Conservation (phyloP, 2,113 vertebrate genomes). For the Gallinago paraguaiae region DNA sequence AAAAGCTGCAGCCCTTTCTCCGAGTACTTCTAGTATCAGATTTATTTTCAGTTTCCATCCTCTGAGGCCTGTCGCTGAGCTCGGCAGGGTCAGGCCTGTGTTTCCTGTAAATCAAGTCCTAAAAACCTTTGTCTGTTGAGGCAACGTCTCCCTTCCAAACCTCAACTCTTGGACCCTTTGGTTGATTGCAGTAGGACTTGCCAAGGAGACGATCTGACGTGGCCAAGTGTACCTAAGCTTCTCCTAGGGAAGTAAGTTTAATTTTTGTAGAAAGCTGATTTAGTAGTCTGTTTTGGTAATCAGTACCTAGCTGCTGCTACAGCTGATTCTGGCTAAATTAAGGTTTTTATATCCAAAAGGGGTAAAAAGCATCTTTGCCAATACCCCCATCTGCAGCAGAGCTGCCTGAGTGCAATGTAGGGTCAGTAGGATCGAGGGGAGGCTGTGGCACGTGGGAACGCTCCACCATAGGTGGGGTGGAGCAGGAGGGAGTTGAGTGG, state of each 20-base stretch:
- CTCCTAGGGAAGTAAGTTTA: background rate
- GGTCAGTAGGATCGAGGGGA: background rate
- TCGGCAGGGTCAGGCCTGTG: background rate
- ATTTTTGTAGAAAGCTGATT: background rate
- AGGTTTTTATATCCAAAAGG: accelerated
- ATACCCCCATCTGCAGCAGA: background rate
- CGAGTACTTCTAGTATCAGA: background rate
- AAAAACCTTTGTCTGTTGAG: background rate
- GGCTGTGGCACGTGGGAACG: accelerated
- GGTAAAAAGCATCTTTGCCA: background rate
- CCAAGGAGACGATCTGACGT: background rate
- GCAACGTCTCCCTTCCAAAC: background rate
- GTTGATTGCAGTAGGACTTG: background rate
- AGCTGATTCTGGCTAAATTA: background rate
- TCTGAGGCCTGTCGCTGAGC: background rate
- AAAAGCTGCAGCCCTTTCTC: accelerated
- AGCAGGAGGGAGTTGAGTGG: accelerated
- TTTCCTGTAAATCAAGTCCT: background rate
- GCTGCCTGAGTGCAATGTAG: background rate
- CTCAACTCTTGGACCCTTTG: background rate
- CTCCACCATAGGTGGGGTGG: background rate
- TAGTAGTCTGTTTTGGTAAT: background rate
- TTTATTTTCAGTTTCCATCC: background rate
- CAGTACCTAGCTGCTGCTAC: background rate
- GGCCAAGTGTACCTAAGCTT: background rate